These are phyloP conservation scores for Falco columbarius DNA, from an alignment of 2,797 vertebrate species.

Conservation along the genomic window DNA sequence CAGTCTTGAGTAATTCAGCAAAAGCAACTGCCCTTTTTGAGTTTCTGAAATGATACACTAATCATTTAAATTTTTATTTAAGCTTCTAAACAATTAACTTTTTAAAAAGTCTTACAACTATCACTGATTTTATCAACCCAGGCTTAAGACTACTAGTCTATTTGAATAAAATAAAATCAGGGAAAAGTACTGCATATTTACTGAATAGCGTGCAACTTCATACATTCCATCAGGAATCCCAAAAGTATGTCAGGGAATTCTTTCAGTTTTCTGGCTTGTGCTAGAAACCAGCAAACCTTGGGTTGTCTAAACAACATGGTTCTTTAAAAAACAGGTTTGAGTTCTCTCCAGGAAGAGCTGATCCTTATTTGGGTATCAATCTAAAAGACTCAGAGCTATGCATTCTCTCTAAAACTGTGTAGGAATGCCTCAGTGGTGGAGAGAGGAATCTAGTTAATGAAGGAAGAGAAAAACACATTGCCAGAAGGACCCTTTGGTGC, in stretches of 20 bases:
- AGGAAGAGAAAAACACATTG: neutral
- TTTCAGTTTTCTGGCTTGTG: neutral
- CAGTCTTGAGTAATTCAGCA: neutral
- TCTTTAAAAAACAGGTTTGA: neutral
- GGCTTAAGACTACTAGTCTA: neutral
- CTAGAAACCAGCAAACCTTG: neutral
- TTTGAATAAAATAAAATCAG: neutral
- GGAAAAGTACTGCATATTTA: neutral
- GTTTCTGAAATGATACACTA: neutral
- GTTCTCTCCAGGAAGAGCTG: constrained; percentile 13
- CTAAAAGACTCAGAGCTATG: neutral
- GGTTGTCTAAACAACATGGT: neutral
- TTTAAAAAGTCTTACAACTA: neutral
- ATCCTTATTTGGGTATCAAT: neutral
- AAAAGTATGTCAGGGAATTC: neutral
- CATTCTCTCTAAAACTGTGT: neutral
- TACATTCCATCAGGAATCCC: constrained; percentile 11
- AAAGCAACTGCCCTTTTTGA: neutral
- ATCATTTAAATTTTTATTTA: neutral
- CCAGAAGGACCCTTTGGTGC: neutral
- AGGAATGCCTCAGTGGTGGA: neutral
- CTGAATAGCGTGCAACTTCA: neutral
- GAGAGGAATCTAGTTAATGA: neutral
- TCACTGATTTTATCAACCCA: neutral
- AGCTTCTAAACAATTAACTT: neutral